Evolutionary conservation across 2,888 invertebrate genomes (phyloP), one percentile per base, ranked within the genome.

Genomic region (Meganola albula): DNA sequence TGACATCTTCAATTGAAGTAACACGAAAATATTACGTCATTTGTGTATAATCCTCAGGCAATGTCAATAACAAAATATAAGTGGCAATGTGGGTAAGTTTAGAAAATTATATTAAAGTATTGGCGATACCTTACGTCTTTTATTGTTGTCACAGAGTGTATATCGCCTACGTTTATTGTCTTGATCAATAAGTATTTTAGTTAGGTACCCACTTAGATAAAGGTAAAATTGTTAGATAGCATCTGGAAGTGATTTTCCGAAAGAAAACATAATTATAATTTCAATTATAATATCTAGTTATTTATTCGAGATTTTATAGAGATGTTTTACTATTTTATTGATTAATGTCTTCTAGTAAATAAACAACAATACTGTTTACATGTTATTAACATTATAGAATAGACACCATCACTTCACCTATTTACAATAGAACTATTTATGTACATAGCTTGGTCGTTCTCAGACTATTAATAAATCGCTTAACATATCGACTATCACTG

Each of bases 371-470:
- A 70, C n/a, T 63, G 71, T 71, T 73, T 73, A 75, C 63, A 67
- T 58, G 53, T 57, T 43, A 54, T 53, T 59, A 73, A 72, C 70
- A 80, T 78, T 72, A 64, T 67, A 66, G 62, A 67, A 63, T 70
- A 72, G 69, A 74, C 64, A 70, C 64, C 54, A 60, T 69, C 59
- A 71, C 53, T 53, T 48, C 29, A 60, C 46, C 52, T 82, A 80
- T 83, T 49, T 82, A 83, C 79, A 82, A 65, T 74, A 75, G 60
- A 46, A 53, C 67, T 75, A 72, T 63, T 58, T 72, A 74, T 74
- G 68, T 78, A 84, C 79, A 77, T 64, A 73, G 69, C 74, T 85
- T 85, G 84, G 84, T 85, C 84, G 80, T 72, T 78, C 67, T 84
- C 85, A 84, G 84, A 84, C 84, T 83, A 71, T 63, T 57, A 67